Evolutionary conservation across 2,113 vertebrate genomes (phyloP), one percentile per base, ranked within the genome.

Genomic region (Apteryx mantelli): DNA sequence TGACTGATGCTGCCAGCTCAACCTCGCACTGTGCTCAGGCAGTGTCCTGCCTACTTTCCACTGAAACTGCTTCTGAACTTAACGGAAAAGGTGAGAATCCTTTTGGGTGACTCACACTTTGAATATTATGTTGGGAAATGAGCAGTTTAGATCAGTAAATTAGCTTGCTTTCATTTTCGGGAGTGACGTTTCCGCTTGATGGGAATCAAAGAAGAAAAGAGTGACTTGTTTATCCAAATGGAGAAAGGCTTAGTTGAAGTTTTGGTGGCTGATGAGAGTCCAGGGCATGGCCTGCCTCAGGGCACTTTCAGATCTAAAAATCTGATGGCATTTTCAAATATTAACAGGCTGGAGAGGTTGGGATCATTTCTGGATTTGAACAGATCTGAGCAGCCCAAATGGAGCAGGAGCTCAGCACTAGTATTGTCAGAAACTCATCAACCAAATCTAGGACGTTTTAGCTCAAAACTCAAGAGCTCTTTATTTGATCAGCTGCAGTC

Each of bases 1-100:
- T 56, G 17, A 19, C 20, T 9, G 4, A 11, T 58, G 84, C 48
- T 94, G 83, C 89, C 93, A 75, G 84, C 74, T 84, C 90, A 88
- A 66, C 66, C 42, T 12, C 38, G 58, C 2, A 0, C 70, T 58
- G 64, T 70, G 78, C 26, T 11, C 36, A 30, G 50, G 68, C 34
- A 70, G 4, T 22, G 61, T 28, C 64, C 83, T 56, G 80, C 68
- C 66, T 58, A 63, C 58, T 93, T 82, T 86, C 85, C 24, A 1
- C 91, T 63, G n/a, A 96, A 96, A 88, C 75, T 91, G 48, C 79
- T 81, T 19, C 76, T 91, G 88, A 93, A 79, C 93, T 70, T 81
- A 63, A 28, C 7, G 46, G 93, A 90, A 91, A 94, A 94, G 21
- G 71, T 60, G 36, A 93, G 71, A 91, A 85, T 74, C 66, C 48